Evolutionary conservation across 2,797 vertebrate genomes (phyloP).

Genomic region (Malurus leucopterus): DNA sequence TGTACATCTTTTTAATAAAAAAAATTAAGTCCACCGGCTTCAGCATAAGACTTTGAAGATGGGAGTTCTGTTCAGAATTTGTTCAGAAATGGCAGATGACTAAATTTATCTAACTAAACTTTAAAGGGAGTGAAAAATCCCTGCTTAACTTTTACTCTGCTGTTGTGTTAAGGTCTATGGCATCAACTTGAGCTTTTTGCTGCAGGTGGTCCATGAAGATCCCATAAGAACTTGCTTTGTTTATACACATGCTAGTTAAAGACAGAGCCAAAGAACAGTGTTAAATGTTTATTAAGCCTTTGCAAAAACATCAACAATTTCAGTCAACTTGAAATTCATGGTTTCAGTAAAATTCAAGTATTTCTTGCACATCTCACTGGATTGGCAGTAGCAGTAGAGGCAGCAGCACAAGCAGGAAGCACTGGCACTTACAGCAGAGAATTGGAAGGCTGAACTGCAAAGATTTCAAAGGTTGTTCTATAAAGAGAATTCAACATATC

Average conservation of each 20-base stretch:
- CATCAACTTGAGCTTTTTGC: neutral
- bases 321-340: neutral
- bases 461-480: constrained; percentile 23
- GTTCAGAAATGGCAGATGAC: neutral
- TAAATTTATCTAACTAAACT: neutral
- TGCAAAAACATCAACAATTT: constrained; percentile 17
- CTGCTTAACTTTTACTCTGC: neutral
- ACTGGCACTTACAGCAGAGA: constrained; percentile 8
- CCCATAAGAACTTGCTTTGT: neutral
- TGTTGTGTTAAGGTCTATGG: neutral
- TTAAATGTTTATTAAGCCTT: constrained; percentile 33
- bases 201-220: neutral
- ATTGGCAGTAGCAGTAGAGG: constrained; percentile 7
- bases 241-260: neutral
- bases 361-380: neutral
- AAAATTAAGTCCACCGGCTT: neutral
- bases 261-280: neutral
- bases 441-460: neutral
- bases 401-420: neutral
- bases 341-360: constrained; percentile 20
- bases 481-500: neutral
- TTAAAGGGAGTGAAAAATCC: neutral
- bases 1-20: neutral
- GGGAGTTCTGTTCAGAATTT: neutral
- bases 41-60: neutral